A percentile compares a stretch with the other conserved stretches of the same genome.
Conservation (phyloP, 1,140 invertebrate genomes). For the Zophobas atratus region DNA sequence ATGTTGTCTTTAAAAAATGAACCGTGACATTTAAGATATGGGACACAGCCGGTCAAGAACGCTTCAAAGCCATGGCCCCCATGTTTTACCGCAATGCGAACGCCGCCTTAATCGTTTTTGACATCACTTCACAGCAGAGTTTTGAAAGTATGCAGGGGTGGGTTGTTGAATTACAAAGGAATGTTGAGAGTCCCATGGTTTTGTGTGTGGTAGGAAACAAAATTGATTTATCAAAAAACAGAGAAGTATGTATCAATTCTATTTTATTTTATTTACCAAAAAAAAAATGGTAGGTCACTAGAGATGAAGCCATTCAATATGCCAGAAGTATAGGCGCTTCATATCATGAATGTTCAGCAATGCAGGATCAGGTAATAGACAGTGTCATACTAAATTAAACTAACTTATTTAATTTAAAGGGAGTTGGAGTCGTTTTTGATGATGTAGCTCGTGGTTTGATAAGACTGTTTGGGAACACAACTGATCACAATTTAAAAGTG, state of each 20-base stretch:
- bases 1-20: constrained; percentile 43
- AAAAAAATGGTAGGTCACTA: constrained; percentile 68
- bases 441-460: constrained; percentile 75
- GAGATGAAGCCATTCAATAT: constrained; percentile 82
- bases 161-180: constrained; percentile 85
- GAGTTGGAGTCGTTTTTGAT: constrained; percentile 79
- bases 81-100: constrained; percentile 95
- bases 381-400: background rate
- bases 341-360: constrained; percentile 88
- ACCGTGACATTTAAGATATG: constrained; percentile 74
- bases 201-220: constrained; percentile 91
- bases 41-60: constrained; percentile 93
- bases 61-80: constrained; percentile 90
- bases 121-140: constrained; percentile 82
- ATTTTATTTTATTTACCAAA: too few species aligned
- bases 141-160: constrained; percentile 85
- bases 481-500: constrained; percentile 68
- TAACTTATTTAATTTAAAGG: constrained; percentile 67
- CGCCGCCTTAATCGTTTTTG: constrained; percentile 89
- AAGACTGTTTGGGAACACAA: constrained; percentile 68
- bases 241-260: constrained; percentile 63
- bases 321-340: constrained; percentile 86
- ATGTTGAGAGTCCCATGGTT: constrained; percentile 83
- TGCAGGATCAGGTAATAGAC: constrained; percentile 77
- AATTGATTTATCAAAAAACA: constrained; percentile 78